These are phyloP conservation scores for Verasper variegatus DNA, from an alignment of 2,113 vertebrate genomes.

Conservation along the genomic window DNA sequence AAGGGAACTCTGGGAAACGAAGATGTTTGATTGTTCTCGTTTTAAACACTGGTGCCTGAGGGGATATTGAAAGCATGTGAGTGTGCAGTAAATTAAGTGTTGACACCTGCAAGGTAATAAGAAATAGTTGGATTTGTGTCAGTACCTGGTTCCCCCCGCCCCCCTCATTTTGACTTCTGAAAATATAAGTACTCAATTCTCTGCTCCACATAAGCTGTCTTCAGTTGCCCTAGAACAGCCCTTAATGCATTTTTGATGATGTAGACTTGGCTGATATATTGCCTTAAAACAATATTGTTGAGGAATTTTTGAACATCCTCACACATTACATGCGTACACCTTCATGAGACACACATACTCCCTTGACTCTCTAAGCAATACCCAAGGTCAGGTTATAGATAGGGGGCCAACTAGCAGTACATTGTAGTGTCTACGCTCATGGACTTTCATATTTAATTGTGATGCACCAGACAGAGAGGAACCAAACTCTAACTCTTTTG, in stretches of 20 bases:
- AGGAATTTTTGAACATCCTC: too few species aligned
- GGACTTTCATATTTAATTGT: too few species aligned
- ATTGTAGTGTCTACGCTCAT: too few species aligned
- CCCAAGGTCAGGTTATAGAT: too few species aligned
- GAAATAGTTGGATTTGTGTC: conserved; percentile 29
- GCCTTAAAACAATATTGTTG: conserved; percentile 46
- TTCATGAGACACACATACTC: too few species aligned
- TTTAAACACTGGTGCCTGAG: conserved; percentile 32
- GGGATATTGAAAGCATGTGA: conserved; percentile 23
- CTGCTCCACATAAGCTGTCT: conserved; percentile 15
- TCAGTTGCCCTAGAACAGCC: conserved; percentile 30
- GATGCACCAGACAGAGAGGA: too few species aligned
- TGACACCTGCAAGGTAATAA: conserved; percentile 45
- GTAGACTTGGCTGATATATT: conserved; percentile 48
- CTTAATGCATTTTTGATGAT: conserved; percentile 66
- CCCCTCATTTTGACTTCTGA: conserved; percentile 15
- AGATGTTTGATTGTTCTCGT: conserved; percentile 49
- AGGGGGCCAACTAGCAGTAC: too few species aligned
- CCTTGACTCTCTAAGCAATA: too few species aligned
- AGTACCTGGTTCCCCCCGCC: not conserved
- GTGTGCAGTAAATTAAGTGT: conserved; percentile 30
- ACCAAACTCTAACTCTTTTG: too few species aligned
- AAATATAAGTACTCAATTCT: conserved; percentile 35
- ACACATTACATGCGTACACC: too few species aligned
- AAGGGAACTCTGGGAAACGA: conserved; percentile 28